phyloP scores from a whole-genome alignment of 2,797 vertebrate species.

The Arctocebus calabarensis region DNA sequence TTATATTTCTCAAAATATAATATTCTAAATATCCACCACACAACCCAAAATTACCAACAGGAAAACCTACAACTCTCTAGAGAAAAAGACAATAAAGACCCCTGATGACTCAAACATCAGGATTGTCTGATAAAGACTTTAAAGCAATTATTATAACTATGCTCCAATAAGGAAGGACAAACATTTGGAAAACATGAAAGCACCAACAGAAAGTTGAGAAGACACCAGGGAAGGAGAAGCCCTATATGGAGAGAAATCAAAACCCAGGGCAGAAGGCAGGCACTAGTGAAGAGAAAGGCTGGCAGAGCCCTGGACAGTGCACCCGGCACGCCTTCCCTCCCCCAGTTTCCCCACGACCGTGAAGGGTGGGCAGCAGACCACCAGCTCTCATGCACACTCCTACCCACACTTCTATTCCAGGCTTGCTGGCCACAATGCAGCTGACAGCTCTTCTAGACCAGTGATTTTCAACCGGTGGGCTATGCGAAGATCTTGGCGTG shows the following conservation, averaged over 20 bases:
- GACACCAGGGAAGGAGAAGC: background rate
- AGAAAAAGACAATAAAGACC: background rate
- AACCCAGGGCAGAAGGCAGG: background rate
- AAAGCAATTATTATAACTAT: background rate
- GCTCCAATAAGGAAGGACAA: background rate
- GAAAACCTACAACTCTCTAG: background rate
- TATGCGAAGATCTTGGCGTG: no score
- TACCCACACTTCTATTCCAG: no score
- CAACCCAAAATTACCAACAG: background rate
- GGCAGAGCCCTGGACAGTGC: background rate
- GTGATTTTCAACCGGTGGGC: no score
- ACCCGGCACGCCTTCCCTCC: background rate
- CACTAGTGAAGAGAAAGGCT: no score
- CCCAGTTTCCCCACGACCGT: background rate
- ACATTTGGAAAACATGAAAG: background rate
- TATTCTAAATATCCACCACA: background rate
- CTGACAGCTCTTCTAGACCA: background rate
- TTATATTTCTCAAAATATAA: background rate
- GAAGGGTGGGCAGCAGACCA: background rate
- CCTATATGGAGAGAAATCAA: background rate
- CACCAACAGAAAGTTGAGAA: background rate
- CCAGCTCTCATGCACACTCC: background rate
- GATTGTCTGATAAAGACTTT: background rate
- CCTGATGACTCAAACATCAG: fast-evolving
- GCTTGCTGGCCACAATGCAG: no score